Conservation (phyloP, 2,888 invertebrate genomes). For the Drosophila maculinotata region DNA sequence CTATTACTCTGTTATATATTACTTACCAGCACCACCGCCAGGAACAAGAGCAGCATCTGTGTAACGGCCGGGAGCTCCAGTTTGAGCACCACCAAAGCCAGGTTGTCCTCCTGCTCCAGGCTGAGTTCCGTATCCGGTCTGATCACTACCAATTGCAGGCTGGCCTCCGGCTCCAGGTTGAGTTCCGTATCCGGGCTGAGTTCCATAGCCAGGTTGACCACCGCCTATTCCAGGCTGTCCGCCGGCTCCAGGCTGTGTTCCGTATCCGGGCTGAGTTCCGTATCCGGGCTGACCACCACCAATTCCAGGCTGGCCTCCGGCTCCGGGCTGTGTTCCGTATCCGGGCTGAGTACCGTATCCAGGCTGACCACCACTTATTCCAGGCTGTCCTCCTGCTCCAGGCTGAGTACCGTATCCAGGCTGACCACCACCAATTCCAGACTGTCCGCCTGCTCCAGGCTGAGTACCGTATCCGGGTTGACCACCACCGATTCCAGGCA, state of each 20-base stretch:
- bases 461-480: conserved; percentile 26
- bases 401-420: conserved; percentile 33
- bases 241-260: conserved; percentile 26
- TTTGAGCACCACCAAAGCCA: conserved; percentile 14
- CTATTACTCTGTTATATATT: neutral
- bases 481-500: conserved; percentile 13
- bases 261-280: conserved; percentile 21
- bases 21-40: conserved; percentile 48
- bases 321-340: conserved; percentile 21
- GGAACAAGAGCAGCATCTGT: conserved; percentile 35
- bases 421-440: neutral
- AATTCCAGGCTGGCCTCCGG: conserved; percentile 7
- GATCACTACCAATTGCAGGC: conserved; percentile 6
- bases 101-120: conserved; percentile 14
- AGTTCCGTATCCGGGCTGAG: conserved; percentile 27
- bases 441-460: conserved; percentile 2
- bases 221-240: conserved; percentile 12
- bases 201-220: conserved; percentile 16
- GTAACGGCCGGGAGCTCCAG: conserved; percentile 45
- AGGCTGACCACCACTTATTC: conserved; percentile 24
- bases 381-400: conserved; percentile 19
- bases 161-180: conserved; percentile 18
- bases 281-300: conserved; percentile 30
- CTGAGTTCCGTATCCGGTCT: conserved; percentile 5
- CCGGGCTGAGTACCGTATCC: conserved; percentile 28